A percentile compares a stretch with the other conserved stretches of the same genome.
Conservation (phyloP, 2,113 vertebrate genomes). For the Dipodomys stephensi region DNA sequence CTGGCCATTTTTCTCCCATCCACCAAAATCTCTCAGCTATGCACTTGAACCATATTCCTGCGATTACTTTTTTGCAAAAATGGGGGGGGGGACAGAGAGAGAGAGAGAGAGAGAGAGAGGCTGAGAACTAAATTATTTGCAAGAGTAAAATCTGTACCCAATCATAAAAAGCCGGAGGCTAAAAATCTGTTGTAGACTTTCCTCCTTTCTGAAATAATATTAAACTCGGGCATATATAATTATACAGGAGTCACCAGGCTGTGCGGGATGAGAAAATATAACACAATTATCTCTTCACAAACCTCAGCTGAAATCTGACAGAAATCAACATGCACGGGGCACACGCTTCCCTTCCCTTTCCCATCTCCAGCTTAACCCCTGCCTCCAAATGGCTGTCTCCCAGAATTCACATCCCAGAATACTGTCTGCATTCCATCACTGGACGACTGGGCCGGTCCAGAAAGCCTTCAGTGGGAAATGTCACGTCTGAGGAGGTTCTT, state of each 20-base stretch:
- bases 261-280: conserved; percentile 81
- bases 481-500: conserved; percentile 22
- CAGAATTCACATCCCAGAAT: not conserved
- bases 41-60: conserved; percentile 33
- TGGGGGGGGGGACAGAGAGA: too few relatives aligned
- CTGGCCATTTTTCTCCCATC: not conserved
- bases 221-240: conserved; percentile 80
- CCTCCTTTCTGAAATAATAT: conserved; percentile 80
- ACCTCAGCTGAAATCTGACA: conserved; percentile 78
- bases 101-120: not conserved
- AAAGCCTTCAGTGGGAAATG: not conserved
- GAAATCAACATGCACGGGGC: conserved; percentile 71
- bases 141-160: conserved; percentile 73
- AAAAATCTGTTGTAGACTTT: conserved; percentile 81
- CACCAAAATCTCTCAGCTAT: not conserved
- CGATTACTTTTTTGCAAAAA: not conserved
- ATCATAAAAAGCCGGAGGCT: conserved; percentile 75
- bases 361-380: conserved; percentile 68
- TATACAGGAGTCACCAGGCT: conserved; percentile 78
- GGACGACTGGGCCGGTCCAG: not conserved
- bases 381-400: conserved; percentile 52
- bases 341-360: not conserved
- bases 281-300: conserved; percentile 81
- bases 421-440: not conserved
- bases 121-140: conserved; percentile 70